Evolutionary conservation across 2,888 invertebrate species (phyloP), one percentile per base, ranked within the genome.

Genomic region (Ophioninae sp.): DNA sequence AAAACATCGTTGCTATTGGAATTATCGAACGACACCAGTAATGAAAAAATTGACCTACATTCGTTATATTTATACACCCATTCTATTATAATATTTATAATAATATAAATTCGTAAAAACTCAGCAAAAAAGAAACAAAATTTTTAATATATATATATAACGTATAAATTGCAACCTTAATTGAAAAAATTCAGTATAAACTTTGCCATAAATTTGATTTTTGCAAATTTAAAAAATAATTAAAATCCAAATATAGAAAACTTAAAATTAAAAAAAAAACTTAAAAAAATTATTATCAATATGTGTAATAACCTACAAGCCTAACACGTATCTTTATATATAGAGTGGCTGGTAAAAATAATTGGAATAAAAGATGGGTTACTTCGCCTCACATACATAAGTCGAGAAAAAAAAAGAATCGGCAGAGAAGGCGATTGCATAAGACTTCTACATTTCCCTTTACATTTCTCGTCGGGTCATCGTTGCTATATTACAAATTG

Each of bases 381-480:
- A 51, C 13, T 51, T 17, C 59, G 20, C 10, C 30, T 30, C 20
- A 59, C 2, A 22, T 59, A 22, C 59, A 67, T 20, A 67, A 44
- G 44, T 13, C 44, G 74, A 51, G 64, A 64, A 51, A 30, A 30
- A 68, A 58, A 44, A 44, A n/a, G n/a, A 64, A 67, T 58, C 65
- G 56, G 51, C 51, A n/a, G 59, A 75, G 41, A 81, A 75, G 74
- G 69, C 58, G 75, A 61, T 82, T 75, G 39, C 71, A 51, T 59
- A 74, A 74, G 69, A 22, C 68, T n/a, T 51, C 56, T 74, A 64
- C 23, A 22, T 23, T 44, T 71, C 58, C 56, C 22, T 20, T 71
- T 71, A n/a, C 30, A 56, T 58, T 58, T 75, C 75, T 51, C 58
- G 23, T 39, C 56, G 22, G n/a, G 37, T 65, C 65, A 51, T 74